These are phyloP conservation scores for Euschistus heros DNA, from an alignment of 1,140 invertebrate genomes.

Conservation along the genomic window DNA sequence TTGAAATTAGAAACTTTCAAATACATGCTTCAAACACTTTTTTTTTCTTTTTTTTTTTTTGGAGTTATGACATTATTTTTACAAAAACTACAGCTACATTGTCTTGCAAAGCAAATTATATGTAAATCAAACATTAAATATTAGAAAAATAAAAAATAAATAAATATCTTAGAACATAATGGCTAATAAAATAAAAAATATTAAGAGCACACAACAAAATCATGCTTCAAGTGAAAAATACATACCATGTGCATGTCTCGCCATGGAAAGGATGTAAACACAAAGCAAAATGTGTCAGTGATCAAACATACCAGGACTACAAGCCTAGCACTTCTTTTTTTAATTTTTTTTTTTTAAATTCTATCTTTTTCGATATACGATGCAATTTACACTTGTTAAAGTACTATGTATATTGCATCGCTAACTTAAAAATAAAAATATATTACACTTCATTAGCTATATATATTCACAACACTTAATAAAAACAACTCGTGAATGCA, in stretches of 20 bases:
- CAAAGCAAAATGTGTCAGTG: constrained; percentile 25
- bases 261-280: constrained; percentile 26
- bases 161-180: not conserved
- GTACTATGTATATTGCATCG: not conserved
- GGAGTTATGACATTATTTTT: too few species aligned
- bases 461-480: not conserved
- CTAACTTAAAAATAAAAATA: not conserved
- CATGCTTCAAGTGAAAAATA: constrained; percentile 24
- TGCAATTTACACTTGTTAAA: not conserved
- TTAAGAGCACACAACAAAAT: constrained; percentile 5
- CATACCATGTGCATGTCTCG: constrained; percentile 25
- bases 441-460: not conserved
- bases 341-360: not conserved
- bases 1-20: too few species aligned
- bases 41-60: too few species aligned
- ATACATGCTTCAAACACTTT: too few species aligned
- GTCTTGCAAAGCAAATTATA: not conserved
- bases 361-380: not conserved
- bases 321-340: constrained; percentile 11
- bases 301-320: constrained; percentile 9
- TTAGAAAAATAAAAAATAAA: not conserved
- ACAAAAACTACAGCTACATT: too few species aligned
- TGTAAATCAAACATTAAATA: too few species aligned
- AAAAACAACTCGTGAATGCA: too few species aligned
- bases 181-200: constrained; percentile 5